A percentile compares a stretch with the other conserved stretches of the same genome.
Evolutionary conservation across 2,797 vertebrate species (phyloP).

Genomic region (Acanthurus tractus): DNA sequence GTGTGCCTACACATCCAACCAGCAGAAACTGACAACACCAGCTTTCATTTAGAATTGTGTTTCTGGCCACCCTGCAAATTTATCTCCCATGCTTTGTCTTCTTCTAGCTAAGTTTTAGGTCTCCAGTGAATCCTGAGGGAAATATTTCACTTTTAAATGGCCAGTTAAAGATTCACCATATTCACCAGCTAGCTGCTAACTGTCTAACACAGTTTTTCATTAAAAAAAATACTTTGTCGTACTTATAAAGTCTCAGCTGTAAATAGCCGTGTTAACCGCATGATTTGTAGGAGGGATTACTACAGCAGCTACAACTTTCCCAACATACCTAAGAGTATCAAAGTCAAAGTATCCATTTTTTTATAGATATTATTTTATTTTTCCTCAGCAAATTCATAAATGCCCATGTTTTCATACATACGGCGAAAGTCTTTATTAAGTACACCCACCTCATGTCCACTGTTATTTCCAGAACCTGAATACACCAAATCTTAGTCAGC

Average conservation of each 20-base stretch:
- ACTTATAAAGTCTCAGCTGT: too few relatives aligned
- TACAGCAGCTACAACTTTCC: too few relatives aligned
- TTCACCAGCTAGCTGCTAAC: neutral
- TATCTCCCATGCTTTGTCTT: too few relatives aligned
- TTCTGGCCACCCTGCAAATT: neutral
- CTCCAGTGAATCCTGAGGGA: neutral
- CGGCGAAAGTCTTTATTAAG: conserved; percentile 12
- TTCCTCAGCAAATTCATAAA: neutral
- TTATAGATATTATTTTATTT: neutral
- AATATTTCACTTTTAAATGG: neutral
- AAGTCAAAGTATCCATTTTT: too few relatives aligned
- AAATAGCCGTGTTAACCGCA: too few relatives aligned
- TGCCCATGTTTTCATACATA: neutral
- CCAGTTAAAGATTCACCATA: neutral
- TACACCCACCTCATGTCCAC: conserved; percentile 15
- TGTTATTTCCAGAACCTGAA: conserved; percentile 42
- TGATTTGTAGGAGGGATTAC: too few relatives aligned
- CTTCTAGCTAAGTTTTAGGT: neutral
- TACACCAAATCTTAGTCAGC: conserved; percentile 48
- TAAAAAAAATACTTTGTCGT: too few relatives aligned
- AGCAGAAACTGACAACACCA: neutral
- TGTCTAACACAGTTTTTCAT: neutral
- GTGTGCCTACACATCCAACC: neutral
- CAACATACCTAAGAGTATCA: too few relatives aligned
- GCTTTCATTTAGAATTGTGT: neutral